Base-by-base conservation (phyloP, 1,140 invertebrate species). In the Chymomyza costata region DNA sequence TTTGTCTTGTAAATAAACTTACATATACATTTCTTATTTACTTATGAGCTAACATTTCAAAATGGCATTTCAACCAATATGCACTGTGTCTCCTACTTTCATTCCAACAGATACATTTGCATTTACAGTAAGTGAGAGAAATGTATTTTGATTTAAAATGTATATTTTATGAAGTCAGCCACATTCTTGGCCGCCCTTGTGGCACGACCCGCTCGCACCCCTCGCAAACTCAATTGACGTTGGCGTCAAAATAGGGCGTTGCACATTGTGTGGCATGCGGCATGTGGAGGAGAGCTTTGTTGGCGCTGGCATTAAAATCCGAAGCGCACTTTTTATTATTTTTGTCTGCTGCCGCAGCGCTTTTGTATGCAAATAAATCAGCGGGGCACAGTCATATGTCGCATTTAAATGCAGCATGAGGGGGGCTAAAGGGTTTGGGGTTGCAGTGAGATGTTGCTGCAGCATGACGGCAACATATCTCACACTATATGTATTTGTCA, bases 361-460 rank as follows among this genome's bases (percentile, higher is more conserved):
- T 78, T 68, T 83, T 73, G 66, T 68, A 78, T 71, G 73, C 81
- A 83, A 83, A 83, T 83, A 83, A 83, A 83, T 83, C 81, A 83
- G 70, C 21, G 67, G 60, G 55, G 64, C 63, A 64, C 59, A 66
- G 65, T 68, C 78, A 82, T 63, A 78, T 71, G 67, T 82, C 70
- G 55, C 64, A 65, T 51, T 67, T 48, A 28, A 57, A 48, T 48
- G 50, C 40, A 19, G 30, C 11, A 15, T 37, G 28, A 18, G 43
- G n/a, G 41, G 7, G 16, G 8, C n/a, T n/a, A n/a, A 3, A 28
- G 16, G 15, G n/a, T 16, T 35, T 43, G 13, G 37, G 11, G 19
- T 14, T 41, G 30, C 13, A n/a, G 48, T 17, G 39, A 21, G 8
- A 25, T 47, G 39, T 34, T 30, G 19, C 58, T 67, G 73, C 73